Percentiles rank a stretch among this genome's conserved stretches.
These are phyloP conservation scores for Pristiophorus japonicus DNA, from an alignment of 2,113 vertebrate species.

Conservation along the genomic window DNA sequence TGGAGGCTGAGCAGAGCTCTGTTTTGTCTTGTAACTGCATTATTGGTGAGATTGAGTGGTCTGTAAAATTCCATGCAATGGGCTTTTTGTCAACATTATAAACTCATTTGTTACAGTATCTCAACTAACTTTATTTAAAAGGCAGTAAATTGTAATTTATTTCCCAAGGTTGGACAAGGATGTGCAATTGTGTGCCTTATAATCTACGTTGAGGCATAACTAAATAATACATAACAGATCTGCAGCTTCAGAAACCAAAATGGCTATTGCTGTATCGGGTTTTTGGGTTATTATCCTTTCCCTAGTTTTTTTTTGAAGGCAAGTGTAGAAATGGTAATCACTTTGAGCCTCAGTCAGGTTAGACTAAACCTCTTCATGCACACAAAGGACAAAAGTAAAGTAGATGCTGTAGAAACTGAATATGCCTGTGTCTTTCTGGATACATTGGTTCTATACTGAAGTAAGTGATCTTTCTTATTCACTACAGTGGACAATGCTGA, in stretches of 20 bases:
- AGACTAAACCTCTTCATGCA: not conserved
- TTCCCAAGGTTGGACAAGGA: not conserved
- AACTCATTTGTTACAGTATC: not conserved
- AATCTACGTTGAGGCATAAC: not conserved
- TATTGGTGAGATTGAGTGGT: too few relatives aligned
- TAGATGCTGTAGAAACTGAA: not conserved
- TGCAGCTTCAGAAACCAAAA: not conserved
- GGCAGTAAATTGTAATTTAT: not conserved
- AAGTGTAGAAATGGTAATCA: not conserved
- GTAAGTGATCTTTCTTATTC: not conserved
- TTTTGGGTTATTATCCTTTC: not conserved
- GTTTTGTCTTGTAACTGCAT: not conserved
- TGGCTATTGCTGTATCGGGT: not conserved
- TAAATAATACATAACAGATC: not conserved
- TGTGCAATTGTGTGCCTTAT: not conserved
- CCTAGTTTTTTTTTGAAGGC: not conserved
- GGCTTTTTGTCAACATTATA: not conserved
- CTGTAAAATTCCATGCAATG: not conserved
- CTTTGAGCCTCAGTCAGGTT: not conserved
- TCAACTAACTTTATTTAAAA: not conserved
- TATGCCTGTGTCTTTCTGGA: not conserved
- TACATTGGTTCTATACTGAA: not conserved
- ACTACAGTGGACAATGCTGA: not conserved
- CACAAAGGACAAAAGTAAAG: not conserved
- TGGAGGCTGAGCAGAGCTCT: not conserved